A percentile compares a stretch with the other conserved stretches of the same genome.
phyloP scores from a whole-genome alignment of 2,888 invertebrate genomes.

The Agonum fuliginosum region DNA sequence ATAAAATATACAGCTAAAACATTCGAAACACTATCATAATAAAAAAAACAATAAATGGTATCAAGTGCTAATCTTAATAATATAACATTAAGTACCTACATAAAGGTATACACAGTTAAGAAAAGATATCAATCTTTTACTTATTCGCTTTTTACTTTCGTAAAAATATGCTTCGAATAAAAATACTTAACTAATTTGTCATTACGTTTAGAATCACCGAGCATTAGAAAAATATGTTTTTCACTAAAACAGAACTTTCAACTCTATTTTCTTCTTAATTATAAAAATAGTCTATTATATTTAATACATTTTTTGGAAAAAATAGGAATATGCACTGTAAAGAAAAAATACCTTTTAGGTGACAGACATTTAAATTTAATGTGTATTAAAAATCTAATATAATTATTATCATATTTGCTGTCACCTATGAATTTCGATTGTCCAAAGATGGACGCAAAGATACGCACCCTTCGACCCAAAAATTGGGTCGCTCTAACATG shows the following conservation, averaged over 20 bases:
- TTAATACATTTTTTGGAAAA: slow-evolving; percentile 30
- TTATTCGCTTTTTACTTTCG: slow-evolving; percentile 59
- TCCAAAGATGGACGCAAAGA: slow-evolving; percentile 87
- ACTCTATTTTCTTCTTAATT: slow-evolving; percentile 33
- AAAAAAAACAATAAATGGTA: slow-evolving; percentile 36
- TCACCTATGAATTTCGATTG: slow-evolving; percentile 69
- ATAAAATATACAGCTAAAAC: slow-evolving; percentile 45
- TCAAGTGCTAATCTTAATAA: slow-evolving; percentile 39
- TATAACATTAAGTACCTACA: slow-evolving; percentile 64
- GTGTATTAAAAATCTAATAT: slow-evolving; percentile 26
- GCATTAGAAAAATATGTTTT: slow-evolving; percentile 53
- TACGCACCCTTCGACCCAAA: slow-evolving; percentile 97
- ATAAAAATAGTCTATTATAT: slow-evolving; percentile 48
- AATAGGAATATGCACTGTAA: slow-evolving; percentile 47
- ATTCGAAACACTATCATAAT: slow-evolving; percentile 17
- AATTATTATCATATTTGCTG: slow-evolving; percentile 26
- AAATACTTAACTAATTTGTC: slow-evolving; percentile 58
- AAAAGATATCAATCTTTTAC: slow-evolving; percentile 58
- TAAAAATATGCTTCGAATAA: slow-evolving; percentile 60
- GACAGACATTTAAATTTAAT: slow-evolving; percentile 22
- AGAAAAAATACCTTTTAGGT: slow-evolving; percentile 8
- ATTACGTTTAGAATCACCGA: slow-evolving; percentile 51
- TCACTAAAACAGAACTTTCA: slow-evolving; percentile 43
- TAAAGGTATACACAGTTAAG: slow-evolving; percentile 66
- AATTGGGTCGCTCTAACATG: slow-evolving; percentile 94